Conservation (phyloP, 2,797 vertebrate genomes). For the Sebastes flavidus region DNA sequence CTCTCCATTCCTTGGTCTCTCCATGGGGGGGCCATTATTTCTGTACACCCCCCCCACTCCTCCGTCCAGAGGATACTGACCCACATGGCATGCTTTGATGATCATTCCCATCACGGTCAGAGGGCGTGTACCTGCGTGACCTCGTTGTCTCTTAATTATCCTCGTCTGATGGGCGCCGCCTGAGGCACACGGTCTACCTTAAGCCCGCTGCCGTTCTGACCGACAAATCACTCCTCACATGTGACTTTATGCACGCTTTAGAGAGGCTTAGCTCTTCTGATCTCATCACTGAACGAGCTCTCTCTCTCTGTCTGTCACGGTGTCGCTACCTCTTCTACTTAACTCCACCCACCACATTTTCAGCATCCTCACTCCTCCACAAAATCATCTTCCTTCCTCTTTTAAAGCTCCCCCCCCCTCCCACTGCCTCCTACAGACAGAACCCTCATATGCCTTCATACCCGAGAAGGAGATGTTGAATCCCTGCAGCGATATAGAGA, state of each 20-base stretch:
- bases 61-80: slow-evolving; percentile 50
- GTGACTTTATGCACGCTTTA: slow-evolving; percentile 53
- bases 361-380: not conserved
- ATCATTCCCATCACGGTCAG: slow-evolving; percentile 62
- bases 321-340: not conserved
- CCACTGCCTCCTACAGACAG: slow-evolving; percentile 16
- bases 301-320: not conserved
- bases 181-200: slow-evolving; percentile 44
- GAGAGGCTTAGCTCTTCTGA: slow-evolving; percentile 59
- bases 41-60: slow-evolving; percentile 1
- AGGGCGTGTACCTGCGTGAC: slow-evolving; percentile 65
- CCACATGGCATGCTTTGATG: slow-evolving; percentile 67
- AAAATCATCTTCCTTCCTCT: not conserved
- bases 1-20: slow-evolving; percentile 20
- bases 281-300: slow-evolving; percentile 48
- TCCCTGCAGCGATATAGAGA: slow-evolving; percentile 84
- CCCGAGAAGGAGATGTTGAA: slow-evolving; percentile 86
- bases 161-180: slow-evolving; percentile 57
- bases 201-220: slow-evolving; percentile 47
- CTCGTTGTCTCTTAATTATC: slow-evolving; percentile 72
- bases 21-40: slow-evolving; percentile 46
- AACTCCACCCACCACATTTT: slow-evolving; percentile 21
- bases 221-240: slow-evolving; percentile 60
- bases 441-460: slow-evolving; percentile 36
- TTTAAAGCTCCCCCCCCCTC: not conserved